Evolutionary conservation across 2,888 invertebrate genomes (phyloP), one percentile per base, ranked within the genome.

Genomic region (Hedychridium roseum): DNA sequence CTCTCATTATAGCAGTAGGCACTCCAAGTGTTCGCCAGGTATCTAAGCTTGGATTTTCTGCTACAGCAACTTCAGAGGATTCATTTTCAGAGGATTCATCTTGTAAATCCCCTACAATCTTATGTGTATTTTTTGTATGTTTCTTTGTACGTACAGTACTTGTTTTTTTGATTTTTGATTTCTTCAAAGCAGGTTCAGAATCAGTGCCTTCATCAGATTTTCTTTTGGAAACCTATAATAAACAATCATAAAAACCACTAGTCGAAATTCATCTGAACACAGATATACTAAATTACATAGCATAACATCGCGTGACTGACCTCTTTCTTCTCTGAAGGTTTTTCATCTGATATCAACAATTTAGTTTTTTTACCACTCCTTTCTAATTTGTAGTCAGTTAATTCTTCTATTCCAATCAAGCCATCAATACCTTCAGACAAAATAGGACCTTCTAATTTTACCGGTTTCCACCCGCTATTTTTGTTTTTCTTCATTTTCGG

Each of bases 321-420:
- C 18, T 43, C 41, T 12, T 11, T 12, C 43, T 38, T 23, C 1
- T 18, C 21, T n/a, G n/a, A n/a, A 37, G 2, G 15, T 35, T 37
- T 31, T 15, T 15, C 37, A 5, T 47, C 6, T 4, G 17, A 26
- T 16, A 21, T 31, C 14, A 50, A 0, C 15, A 48, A 7, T 14
- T 45, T 51, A 9, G 9, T 30, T 3, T 36, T 47, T 21, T 53
- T 45, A 15, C 34, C 54, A 16, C 37, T 56, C 27, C 47, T 53
- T 43, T 57, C 82, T 32, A 88, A 73, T 52, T 84, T 83, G 70
- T 92, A 92, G 57, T 87, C 85, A 2, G 84, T 84, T 50, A 92
- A 85, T 68, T 92, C 91, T 79, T 92, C 92, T 31, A 92, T 83
- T 1, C 90, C 92, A 23, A 90, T 83, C 51, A 92, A 83, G 7